These are phyloP conservation scores for Busseola fusca DNA, from an alignment of 2,888 invertebrate genomes.

Conservation along the genomic window DNA sequence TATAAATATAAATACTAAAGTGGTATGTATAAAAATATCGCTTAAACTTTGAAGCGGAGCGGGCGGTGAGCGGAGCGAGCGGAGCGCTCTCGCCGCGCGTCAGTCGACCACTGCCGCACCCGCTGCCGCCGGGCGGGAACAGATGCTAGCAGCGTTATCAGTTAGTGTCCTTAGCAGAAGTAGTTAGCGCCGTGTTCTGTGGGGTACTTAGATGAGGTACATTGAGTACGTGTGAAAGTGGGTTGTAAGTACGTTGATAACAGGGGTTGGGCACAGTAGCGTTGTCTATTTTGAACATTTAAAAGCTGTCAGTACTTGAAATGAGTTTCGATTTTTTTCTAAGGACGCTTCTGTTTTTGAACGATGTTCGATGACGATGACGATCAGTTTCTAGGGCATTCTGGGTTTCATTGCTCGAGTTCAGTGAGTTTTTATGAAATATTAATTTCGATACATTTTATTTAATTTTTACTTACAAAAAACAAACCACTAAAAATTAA, in stretches of 20 bases:
- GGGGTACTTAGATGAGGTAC: neutral
- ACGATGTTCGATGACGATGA: neutral
- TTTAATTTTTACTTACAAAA: neutral
- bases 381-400: neutral
- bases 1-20: slow-evolving; percentile 62
- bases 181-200: neutral
- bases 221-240: neutral
- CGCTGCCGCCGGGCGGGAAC: slow-evolving; percentile 22
- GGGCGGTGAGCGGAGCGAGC: slow-evolving; percentile 54
- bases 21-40: slow-evolving; percentile 63
- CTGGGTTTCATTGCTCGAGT: neutral
- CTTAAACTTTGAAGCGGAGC: slow-evolving; percentile 58
- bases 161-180: slow-evolving; percentile 6
- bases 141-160: slow-evolving; percentile 30
- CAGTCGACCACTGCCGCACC: slow-evolving; percentile 59
- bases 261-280: too few relatives aligned
- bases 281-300: neutral
- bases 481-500: too few relatives aligned
- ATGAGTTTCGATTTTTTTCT: neutral
- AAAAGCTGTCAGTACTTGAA: neutral
- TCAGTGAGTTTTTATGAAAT: neutral
- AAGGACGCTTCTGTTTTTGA: neutral
- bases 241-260: neutral
- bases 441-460: neutral
- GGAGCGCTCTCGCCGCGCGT: slow-evolving; percentile 59